phyloP scores from a whole-genome alignment of 2,888 invertebrate genomes.

The Cordylochernes scorpioides region DNA sequence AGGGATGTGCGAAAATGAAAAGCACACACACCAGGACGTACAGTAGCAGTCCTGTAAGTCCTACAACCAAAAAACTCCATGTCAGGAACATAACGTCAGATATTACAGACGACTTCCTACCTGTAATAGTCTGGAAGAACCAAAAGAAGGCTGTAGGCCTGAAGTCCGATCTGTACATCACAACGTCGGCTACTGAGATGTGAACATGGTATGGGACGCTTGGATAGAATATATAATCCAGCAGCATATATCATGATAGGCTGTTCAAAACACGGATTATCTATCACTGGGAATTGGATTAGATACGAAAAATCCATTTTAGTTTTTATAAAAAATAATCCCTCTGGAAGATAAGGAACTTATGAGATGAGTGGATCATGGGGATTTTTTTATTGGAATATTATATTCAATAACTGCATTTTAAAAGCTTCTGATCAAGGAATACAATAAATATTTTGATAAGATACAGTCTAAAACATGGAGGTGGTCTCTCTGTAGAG shows the following conservation, averaged over 20 bases:
- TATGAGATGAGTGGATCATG: no score
- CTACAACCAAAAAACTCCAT: slow-evolving; percentile 25
- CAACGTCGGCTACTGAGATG: slow-evolving; percentile 22
- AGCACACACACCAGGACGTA: slow-evolving; percentile 79
- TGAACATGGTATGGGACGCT: background rate
- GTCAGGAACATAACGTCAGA: background rate
- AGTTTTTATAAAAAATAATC: no score
- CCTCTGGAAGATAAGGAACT: no score
- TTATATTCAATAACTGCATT: no score
- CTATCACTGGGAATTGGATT: no score
- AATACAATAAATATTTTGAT: no score
- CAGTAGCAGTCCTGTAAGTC: slow-evolving; percentile 55
- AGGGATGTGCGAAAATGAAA: slow-evolving; percentile 83
- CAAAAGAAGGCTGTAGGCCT: slow-evolving; percentile 79
- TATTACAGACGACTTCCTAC: slow-evolving; percentile 25
- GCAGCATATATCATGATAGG: background rate
- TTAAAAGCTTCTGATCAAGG: no score
- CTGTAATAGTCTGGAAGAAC: slow-evolving; percentile 81
- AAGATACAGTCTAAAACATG: no score
- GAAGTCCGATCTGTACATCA: slow-evolving; percentile 39
- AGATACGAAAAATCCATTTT: no score
- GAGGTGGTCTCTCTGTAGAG: no score
- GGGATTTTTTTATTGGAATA: no score
- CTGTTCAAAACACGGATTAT: no score
- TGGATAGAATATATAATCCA: background rate